Evolutionary conservation across 2,797 vertebrate species (phyloP).

Genomic region (Acanthurus tractus): DNA sequence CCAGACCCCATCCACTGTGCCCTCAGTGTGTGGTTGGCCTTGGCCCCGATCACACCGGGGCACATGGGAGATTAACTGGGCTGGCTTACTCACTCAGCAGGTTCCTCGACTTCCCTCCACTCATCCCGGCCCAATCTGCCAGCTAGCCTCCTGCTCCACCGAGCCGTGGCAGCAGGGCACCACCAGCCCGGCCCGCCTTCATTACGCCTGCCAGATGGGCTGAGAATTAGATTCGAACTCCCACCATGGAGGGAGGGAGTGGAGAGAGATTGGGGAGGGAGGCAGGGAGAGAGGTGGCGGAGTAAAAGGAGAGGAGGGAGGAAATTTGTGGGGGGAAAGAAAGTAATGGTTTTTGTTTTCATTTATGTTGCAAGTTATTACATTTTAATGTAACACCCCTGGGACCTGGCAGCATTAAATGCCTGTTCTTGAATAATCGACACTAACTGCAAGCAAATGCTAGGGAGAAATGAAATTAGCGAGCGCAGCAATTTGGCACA

Average conservation of each 20-base stretch:
- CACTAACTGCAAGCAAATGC: constrained; percentile 89
- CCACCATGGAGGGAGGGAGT: constrained; percentile 77
- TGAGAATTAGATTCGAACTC: constrained; percentile 88
- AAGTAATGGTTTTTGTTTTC: constrained; percentile 88
- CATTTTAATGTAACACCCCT: constrained; percentile 88
- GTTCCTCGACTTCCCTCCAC: constrained; percentile 80
- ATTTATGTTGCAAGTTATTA: constrained; percentile 89
- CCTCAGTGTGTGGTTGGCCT: constrained; percentile 76
- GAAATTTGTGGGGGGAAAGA: constrained; percentile 57
- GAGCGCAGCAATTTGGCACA: constrained; percentile 86
- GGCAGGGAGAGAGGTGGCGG: constrained; percentile 60
- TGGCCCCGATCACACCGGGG: constrained; percentile 79
- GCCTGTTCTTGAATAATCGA: constrained; percentile 91
- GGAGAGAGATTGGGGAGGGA: constrained; percentile 65
- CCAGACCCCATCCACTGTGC: constrained; percentile 62
- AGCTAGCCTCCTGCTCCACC: constrained; percentile 83
- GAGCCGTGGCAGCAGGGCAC: constrained; percentile 82
- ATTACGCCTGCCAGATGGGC: constrained; percentile 87
- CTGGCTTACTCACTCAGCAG: constrained; percentile 82
- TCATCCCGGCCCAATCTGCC: constrained; percentile 83
- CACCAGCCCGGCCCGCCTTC: constrained; percentile 80
- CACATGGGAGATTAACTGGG: constrained; percentile 84
- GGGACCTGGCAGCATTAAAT: constrained; percentile 88
- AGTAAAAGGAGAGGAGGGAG: constrained; percentile 50
- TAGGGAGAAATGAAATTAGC: constrained; percentile 89